These are phyloP conservation scores for Nebria salina DNA, from an alignment of 2,888 invertebrate genomes.

Conservation along the genomic window DNA sequence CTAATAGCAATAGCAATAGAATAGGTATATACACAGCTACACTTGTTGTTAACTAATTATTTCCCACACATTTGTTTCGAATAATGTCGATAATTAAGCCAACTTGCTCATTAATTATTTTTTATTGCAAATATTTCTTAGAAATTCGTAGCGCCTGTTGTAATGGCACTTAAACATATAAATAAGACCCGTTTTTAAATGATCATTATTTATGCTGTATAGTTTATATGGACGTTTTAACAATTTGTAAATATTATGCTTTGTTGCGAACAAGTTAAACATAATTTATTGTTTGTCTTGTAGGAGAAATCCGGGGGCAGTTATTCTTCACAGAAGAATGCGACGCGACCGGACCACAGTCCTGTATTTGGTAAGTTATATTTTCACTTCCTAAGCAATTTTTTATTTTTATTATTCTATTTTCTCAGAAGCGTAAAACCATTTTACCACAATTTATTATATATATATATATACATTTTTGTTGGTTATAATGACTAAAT, in stretches of 20 bases:
- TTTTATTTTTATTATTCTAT: not conserved
- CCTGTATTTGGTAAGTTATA: conserved; percentile 83
- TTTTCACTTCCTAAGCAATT: not conserved
- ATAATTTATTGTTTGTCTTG: conserved; percentile 59
- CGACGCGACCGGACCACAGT: conserved; percentile 85
- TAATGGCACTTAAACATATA: not conserved
- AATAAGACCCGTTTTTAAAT: conserved; percentile 1
- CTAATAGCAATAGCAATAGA: not conserved
- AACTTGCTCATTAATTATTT: not conserved
- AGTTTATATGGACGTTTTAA: conserved; percentile 10
- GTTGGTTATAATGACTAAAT: too few relatives aligned
- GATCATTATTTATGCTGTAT: conserved; percentile 1
- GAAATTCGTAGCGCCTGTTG: not conserved
- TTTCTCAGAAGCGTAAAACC: too few relatives aligned
- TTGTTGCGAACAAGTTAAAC: conserved; percentile 17
- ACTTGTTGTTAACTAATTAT: not conserved
- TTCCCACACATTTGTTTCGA: not conserved
- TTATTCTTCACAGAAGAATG: conserved; percentile 78
- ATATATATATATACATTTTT: too few relatives aligned
- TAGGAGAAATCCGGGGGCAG: conserved; percentile 87
- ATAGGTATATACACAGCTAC: not conserved
- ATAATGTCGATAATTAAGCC: not conserved
- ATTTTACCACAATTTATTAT: too few relatives aligned
- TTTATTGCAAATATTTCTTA: not conserved
- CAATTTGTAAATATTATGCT: conserved; percentile 24